Percentiles rank a stretch among this genome's conserved stretches.
Evolutionary conservation across 1,140 invertebrate genomes (phyloP).

Genomic region (Drosophila repletoides): DNA sequence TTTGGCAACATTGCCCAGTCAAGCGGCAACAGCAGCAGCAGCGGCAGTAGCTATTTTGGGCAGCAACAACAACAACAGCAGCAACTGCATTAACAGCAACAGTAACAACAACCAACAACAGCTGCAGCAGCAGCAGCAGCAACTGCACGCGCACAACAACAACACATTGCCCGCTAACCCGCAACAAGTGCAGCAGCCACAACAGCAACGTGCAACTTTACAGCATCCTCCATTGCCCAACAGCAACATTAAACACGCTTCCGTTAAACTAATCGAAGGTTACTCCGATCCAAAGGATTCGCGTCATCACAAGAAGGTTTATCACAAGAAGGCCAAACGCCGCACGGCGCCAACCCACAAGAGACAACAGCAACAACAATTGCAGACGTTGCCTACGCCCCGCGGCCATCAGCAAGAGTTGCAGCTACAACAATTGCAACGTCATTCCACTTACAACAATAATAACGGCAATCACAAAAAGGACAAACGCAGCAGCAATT

Average conservation of each 20-base stretch:
- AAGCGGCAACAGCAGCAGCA: constrained; percentile 36
- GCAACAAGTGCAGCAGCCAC: constrained; percentile 43
- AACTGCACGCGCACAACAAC: constrained; percentile 53
- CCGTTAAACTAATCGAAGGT: constrained; percentile 78
- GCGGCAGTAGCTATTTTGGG: constrained; percentile 29
- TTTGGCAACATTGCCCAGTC: constrained; percentile 55
- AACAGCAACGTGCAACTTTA: constrained; percentile 59
- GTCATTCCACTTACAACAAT: constrained; percentile 67
- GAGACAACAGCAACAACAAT: constrained; percentile 51
- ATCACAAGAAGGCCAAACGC: constrained; percentile 75
- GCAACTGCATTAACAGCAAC: constrained; percentile 25
- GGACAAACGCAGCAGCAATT: constrained; percentile 69
- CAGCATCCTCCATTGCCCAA: constrained; percentile 74
- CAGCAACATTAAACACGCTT: constrained; percentile 76
- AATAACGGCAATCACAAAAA: constrained; percentile 59
- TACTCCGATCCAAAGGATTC: constrained; percentile 81
- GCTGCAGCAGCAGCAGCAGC: constrained; percentile 22
- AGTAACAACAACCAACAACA: constrained; percentile 20
- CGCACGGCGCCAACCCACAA: constrained; percentile 51
- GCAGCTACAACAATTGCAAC: constrained; percentile 37
- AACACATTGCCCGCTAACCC: constrained; percentile 56
- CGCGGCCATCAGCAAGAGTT: constrained; percentile 48
- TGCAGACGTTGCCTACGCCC: constrained; percentile 47
- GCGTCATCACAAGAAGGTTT: constrained; percentile 75
- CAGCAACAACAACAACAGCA: constrained; percentile 41